Base-by-base conservation (phyloP, 2,888 invertebrate genomes). In the Agrochola circellaris region DNA sequence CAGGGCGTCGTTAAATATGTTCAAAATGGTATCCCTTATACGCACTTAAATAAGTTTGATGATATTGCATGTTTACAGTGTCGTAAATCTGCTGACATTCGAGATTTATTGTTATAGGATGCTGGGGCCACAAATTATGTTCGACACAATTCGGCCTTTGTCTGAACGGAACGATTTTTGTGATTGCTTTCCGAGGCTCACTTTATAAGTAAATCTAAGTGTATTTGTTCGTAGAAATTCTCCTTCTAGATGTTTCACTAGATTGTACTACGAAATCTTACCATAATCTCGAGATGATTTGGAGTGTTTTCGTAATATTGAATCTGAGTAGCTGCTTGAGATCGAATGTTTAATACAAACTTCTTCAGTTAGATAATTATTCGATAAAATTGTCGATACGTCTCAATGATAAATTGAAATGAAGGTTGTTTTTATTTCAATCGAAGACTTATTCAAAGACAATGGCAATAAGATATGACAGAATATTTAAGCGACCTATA, bases 21-120 rank as follows among this genome's bases (percentile, higher is more conserved):
- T 86, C 89, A 88, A 89, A 90, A 88, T 85, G 81, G 87, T 87
- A 86, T 89, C 88, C 84, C 82, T 81, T 89, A 84, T 82, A 85
- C 82, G 82, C 89, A 89, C 90, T 93, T 91, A 93, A 93, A 92
- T 93, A 88, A 86, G 77, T 93, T 89, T 90, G 89, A 94, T 93
- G 95, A 93, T 94, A 93, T 95, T 93, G 92, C 94, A 93, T 93
- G 93, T 95, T 95, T 95, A 95, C 93, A 89, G 94, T 91, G 91
- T 90, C 93, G 94, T 96, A 95, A 95, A 95, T 95, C 94, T 92
- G 92, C 90, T 92, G 92, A 92, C 93, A 90, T 87, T 86, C 75
- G 83, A 92, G 94, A 95, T 96, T 95, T 96, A 95, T 95, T 89
- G 93, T 91, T 93, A 92, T 93, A 92, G 91, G 92, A 91, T 88